These are phyloP conservation scores for Sebastes diaconus DNA, from an alignment of 2,797 vertebrate genomes.

Conservation along the genomic window DNA sequence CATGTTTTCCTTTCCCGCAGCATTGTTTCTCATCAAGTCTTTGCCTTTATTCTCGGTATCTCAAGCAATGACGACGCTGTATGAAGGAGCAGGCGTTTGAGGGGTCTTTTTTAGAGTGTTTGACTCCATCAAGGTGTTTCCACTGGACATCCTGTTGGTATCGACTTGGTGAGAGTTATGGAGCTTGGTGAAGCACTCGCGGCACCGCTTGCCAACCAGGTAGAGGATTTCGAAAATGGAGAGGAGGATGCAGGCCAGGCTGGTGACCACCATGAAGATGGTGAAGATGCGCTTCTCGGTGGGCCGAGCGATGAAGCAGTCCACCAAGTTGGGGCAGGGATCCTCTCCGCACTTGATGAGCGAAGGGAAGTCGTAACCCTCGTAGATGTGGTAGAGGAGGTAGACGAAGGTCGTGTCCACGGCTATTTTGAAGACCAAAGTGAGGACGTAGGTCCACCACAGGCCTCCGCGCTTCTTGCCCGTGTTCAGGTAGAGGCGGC, in stretches of 20 bases:
- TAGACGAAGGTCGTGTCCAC: conserved; percentile 90
- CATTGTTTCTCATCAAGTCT: conserved; percentile 14
- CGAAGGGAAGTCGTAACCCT: conserved; percentile 87
- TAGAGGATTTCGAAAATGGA: conserved; percentile 87
- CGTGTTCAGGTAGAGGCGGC: conserved; percentile 80
- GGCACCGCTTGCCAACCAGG: conserved; percentile 86
- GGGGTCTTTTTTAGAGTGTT: conserved; percentile 30
- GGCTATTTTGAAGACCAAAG: conserved; percentile 87
- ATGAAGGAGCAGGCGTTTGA: conserved; percentile 63
- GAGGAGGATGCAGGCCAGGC: conserved; percentile 86
- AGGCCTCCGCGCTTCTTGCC: conserved; percentile 93
- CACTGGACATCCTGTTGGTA: conserved; percentile 56
- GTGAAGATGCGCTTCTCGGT: conserved; percentile 93
- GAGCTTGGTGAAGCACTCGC: conserved; percentile 46
- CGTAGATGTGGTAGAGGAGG: conserved; percentile 88
- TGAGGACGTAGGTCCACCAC: conserved; percentile 96
- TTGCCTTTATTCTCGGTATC: not conserved
- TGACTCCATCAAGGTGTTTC: conserved; percentile 60
- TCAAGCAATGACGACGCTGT: conserved; percentile 47
- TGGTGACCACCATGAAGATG: conserved; percentile 90
- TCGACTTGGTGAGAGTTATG: conserved; percentile 33
- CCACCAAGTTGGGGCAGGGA: conserved; percentile 91
- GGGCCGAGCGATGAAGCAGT: conserved; percentile 91
- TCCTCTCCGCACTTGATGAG: conserved; percentile 87
- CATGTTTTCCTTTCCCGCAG: not conserved